Conservation (phyloP, 2,797 vertebrate genomes). For the Gephyroberyx darwinii region DNA sequence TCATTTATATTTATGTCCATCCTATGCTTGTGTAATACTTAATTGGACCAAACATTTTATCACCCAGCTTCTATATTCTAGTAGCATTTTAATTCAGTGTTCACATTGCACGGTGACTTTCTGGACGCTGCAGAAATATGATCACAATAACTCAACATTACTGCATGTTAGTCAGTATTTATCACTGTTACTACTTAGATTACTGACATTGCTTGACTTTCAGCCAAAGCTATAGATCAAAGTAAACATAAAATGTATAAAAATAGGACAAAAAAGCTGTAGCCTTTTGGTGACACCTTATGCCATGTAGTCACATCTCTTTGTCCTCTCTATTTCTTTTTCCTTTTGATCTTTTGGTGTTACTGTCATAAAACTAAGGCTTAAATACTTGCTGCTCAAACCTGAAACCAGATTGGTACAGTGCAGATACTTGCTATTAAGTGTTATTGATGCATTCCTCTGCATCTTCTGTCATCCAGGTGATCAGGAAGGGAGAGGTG, state of each 20-base stretch:
- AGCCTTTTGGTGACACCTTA: too few species aligned
- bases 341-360: not conserved
- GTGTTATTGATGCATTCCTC: slow-evolving; percentile 1
- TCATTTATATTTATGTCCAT: not conserved
- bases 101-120: too few species aligned
- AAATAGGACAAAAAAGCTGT: too few species aligned
- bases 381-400: not conserved
- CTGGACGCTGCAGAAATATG: not conserved
- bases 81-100: not conserved
- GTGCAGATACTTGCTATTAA: not conserved
- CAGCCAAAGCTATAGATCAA: too few species aligned
- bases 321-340: too few species aligned
- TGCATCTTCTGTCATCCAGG: slow-evolving; percentile 75
- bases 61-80: not conserved
- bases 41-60: not conserved
- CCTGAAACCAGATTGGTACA: not conserved
- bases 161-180: not conserved
- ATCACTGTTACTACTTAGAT: too few species aligned
- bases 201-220: too few species aligned
- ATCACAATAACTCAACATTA: not conserved
- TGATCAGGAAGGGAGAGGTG: slow-evolving; percentile 98
- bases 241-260: too few species aligned
- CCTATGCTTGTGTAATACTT: not conserved
- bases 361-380: not conserved
- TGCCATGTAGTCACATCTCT: too few species aligned